Evolutionary conservation across 2,888 invertebrate genomes (phyloP), one percentile per base, ranked within the genome.

Genomic region (Thumatha senex): DNA sequence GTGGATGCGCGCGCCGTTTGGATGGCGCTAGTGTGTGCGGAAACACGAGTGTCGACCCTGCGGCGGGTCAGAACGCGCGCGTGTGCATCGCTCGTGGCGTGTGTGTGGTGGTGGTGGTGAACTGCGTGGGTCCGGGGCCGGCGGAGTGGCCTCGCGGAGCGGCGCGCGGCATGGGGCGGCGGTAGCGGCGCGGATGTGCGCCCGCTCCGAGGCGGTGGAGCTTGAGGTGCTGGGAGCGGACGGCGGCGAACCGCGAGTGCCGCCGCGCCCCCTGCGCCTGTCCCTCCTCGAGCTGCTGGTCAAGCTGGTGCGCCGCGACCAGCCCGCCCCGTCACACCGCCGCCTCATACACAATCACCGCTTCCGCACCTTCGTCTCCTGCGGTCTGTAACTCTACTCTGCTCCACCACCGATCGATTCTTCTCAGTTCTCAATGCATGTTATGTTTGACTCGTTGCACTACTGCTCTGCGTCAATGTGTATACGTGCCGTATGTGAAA

Each of bases 171-270:
- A 81, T 95, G 95, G 86, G 94, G 95, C 94, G 94, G 94, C 77
- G 93, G 93, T 75, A 93, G 92, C 74, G 94, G 94, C 89, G 94
- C 94, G 75, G 93, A 95, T 95, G 95, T 95, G 95, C 95, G 94
- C 95, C 76, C 95, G 95, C 72, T 95, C 95, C 29, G 95, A 95
- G 79, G 95, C 94, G 92, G 89, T 95, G 92, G 92, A 96, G 95
- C 92, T 94, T 95, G 92, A 96, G 95, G 81, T 89, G 84, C 96
- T 96, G 94, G 96, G 95, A 64, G 95, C 95, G 51, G 95, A 95
- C 93, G 95, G 94, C 93, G 94, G 82, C 91, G 94, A 79, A 94
- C 57, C 95, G 93, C 95, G 95, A 93, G 66, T 93, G 93, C 61
- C 95, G 93, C 81, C 94, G 94, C 82, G 94, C 93, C 79, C 95